Base-by-base conservation (phyloP, 2,888 invertebrate species). In the Rotaria macrura region DNA sequence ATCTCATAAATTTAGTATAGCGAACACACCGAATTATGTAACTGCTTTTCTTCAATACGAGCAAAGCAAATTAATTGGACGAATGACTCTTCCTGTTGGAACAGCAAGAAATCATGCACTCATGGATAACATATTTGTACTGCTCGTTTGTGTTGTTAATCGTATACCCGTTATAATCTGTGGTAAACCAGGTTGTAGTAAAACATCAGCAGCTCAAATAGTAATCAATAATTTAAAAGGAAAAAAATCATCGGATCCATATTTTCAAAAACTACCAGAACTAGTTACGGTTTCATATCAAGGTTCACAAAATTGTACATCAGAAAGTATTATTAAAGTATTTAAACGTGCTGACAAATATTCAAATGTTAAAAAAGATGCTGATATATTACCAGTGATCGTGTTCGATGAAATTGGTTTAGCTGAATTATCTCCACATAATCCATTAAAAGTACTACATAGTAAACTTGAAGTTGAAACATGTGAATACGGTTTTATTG, bases 151-250 rank as follows among this genome's bases (percentile, higher is more conserved):
- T 87, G 89, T 90, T 54, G 89, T 90, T 85, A 88, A 90, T 34
- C 87, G 90, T 40, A 90, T 90, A 23, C 90, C 90, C 7, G 88
- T 90, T 72, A 90, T 90, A 87, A 88, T 90, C 83, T 90, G 90
- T 14, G 90, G 90, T 25, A 90, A 90, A 87, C 90, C 90, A 49
- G 90, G 90, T 38, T 90, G 90, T 86, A 90, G 90, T 47, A 90
- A 90, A 86, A 90, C 90, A 34, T 88, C 90, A 84, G 89, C 90
- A n/a, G 90, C 89, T 83, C 89, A 90, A 72, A 89, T 90, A 85
- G 90, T 90, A 14, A 88, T 88, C n/a, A 89, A 90, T 87, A 89
- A 89, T 54, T 90, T 90, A 90, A 89, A 89, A 85, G 90, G 90
- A 43, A 88, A 88, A 86, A 88, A 89, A 34, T 88, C 90, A 5